Conservation (phyloP, 2,797 vertebrate species). For the Adelosebastes latens region DNA sequence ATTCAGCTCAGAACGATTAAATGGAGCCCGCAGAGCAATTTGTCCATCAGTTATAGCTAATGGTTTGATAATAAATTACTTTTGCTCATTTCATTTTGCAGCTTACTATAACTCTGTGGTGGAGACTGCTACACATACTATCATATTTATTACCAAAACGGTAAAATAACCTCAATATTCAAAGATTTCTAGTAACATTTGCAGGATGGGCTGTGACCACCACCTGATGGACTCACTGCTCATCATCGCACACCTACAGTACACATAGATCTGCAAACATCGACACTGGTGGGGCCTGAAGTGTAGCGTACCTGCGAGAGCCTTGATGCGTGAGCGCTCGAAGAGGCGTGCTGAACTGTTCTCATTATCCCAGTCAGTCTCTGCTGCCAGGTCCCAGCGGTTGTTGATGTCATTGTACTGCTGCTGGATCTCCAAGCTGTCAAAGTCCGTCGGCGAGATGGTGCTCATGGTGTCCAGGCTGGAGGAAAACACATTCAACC, state of each 20-base stretch:
- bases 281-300: not conserved
- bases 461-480: constrained; percentile 88
- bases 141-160: not conserved
- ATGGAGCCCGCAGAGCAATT: not conserved
- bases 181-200: not conserved
- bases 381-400: constrained; percentile 92
- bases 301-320: constrained; percentile 87
- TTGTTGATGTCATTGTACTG: constrained; percentile 97
- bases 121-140: not conserved
- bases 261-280: not conserved
- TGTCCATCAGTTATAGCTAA: not conserved
- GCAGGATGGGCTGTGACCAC: not conserved
- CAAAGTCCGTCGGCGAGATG: constrained; percentile 93
- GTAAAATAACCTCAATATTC: not conserved
- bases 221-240: not conserved
- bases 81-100: not conserved
- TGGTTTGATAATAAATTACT: not conserved
- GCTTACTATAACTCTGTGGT: not conserved
- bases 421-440: constrained; percentile 96
- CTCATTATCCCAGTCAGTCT: constrained; percentile 94
- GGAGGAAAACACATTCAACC: constrained; percentile 71
- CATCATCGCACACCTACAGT: not conserved
- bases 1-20: not conserved
- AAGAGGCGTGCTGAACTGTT: constrained; percentile 95
- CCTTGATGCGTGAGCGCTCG: constrained; percentile 94